phyloP scores from a whole-genome alignment of 2,888 invertebrate genomes.

The Latrodectus elegans region DNA sequence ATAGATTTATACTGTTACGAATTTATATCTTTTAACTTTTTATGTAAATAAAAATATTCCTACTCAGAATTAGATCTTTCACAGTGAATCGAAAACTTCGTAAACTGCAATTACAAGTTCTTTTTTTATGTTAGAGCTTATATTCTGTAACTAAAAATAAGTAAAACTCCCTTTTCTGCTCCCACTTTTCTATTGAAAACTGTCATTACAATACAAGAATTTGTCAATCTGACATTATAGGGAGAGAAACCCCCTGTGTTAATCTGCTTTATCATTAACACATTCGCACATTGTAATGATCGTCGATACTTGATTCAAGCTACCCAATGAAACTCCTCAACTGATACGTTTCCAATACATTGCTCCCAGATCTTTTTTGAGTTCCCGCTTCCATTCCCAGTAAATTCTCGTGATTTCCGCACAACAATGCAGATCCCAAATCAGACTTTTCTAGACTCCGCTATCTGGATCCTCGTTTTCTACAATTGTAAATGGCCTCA shows the following conservation, averaged over 20 bases:
- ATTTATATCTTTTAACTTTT: too few species aligned
- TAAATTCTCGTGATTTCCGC: slow-evolving; percentile 25
- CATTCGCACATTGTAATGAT: slow-evolving; percentile 56
- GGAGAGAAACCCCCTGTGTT: slow-evolving; percentile 37
- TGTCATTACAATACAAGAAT: slow-evolving; percentile 6
- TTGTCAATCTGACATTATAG: slow-evolving; percentile 27
- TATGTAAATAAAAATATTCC: too few species aligned
- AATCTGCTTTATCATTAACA: slow-evolving; percentile 64
- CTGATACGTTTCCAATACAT: slow-evolving; percentile 55
- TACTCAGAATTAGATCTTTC: too few species aligned
- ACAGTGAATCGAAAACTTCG: too few species aligned
- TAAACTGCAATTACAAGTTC: too few species aligned
- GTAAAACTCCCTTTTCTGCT: too few species aligned
- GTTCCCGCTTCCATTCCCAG: slow-evolving; percentile 5
- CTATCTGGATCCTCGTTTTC: slow-evolving; percentile 59
- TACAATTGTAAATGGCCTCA: slow-evolving; percentile 58
- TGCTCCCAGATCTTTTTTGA: slow-evolving; percentile 32
- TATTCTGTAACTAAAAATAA: too few species aligned
- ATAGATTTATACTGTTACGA: too few species aligned
- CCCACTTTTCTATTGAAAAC: too few species aligned
- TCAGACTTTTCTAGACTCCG: slow-evolving; percentile 34
- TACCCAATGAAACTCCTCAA: slow-evolving; percentile 45
- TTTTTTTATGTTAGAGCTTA: too few species aligned
- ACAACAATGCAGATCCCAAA: slow-evolving; percentile 18
- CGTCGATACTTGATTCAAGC: slow-evolving; percentile 35